Percentiles rank a stretch among this genome's conserved stretches.
Evolutionary conservation across 1,140 invertebrate genomes (phyloP).

Genomic region (Drosophila pandora): DNA sequence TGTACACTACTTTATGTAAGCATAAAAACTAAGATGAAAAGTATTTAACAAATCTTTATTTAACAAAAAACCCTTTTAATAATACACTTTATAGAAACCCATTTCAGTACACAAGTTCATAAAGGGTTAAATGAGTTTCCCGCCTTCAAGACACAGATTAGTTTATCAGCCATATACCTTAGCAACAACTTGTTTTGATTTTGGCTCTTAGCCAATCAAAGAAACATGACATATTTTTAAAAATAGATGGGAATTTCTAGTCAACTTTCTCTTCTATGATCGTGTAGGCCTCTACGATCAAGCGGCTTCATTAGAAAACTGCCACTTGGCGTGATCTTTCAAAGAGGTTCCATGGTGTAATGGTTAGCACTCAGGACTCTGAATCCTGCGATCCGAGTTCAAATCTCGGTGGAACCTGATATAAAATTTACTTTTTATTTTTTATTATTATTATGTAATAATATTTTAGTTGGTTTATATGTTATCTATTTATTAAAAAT

Average conservation of each 20-base stretch:
- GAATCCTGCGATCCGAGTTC: conserved; percentile 95
- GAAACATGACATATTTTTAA: conserved; percentile 1
- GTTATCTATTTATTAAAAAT: not conserved
- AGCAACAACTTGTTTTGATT: conserved; percentile 6
- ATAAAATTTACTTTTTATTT: conserved; percentile 5
- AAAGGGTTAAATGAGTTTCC: not conserved
- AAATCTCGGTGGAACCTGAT: conserved; percentile 91
- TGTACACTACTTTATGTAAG: not conserved
- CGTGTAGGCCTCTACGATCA: not conserved
- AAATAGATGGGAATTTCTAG: conserved; percentile 21
- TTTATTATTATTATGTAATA: not conserved
- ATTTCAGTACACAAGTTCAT: not conserved
- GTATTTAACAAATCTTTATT: too few species aligned
- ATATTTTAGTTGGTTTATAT: not conserved
- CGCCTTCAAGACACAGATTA: not conserved
- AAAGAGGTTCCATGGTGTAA: conserved; percentile 91
- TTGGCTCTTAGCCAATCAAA: not conserved
- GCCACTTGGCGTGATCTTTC: not conserved
- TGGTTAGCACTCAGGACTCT: conserved; percentile 96
- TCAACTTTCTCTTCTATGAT: conserved; percentile 35
- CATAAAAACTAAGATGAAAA: too few species aligned
- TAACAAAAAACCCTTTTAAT: not conserved
- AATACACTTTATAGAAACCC: not conserved
- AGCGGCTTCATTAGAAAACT: conserved; percentile 28
- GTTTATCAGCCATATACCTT: conserved; percentile 5